These are phyloP conservation scores for Caenorhabditis drosophilae DNA, from an alignment of 2,888 invertebrate genomes.

Conservation along the genomic window DNA sequence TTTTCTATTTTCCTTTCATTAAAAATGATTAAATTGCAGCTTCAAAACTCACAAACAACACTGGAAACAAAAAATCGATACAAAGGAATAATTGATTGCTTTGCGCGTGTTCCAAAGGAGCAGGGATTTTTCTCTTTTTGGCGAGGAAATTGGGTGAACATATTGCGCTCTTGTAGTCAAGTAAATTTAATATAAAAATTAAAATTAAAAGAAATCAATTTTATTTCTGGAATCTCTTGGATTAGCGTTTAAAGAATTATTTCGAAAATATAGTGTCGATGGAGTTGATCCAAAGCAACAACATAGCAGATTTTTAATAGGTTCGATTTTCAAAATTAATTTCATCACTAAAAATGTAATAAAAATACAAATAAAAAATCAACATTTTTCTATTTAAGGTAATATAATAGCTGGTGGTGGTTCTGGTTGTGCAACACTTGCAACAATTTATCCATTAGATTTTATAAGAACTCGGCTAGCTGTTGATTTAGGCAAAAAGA, in stretches of 20 bases:
- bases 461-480: slow-evolving; percentile 88
- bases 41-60: slow-evolving; percentile 85
- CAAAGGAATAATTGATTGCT: slow-evolving; percentile 78
- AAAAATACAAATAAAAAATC: too few relatives aligned
- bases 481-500: slow-evolving; percentile 84
- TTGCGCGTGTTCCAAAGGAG: slow-evolving; percentile 64
- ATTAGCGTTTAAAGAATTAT: slow-evolving; percentile 66
- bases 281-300: slow-evolving; percentile 50
- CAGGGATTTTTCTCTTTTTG: slow-evolving; percentile 71
- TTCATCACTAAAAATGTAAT: background rate
- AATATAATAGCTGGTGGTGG: slow-evolving; percentile 91
- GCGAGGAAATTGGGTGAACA: slow-evolving; percentile 73
- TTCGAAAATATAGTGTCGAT: slow-evolving; percentile 55
- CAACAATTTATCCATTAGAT: slow-evolving; percentile 92
- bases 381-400: too few relatives aligned
- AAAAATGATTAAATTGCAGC: slow-evolving; percentile 54
- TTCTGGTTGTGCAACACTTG: slow-evolving; percentile 88
- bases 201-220: background rate
- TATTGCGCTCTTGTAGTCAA: slow-evolving; percentile 70
- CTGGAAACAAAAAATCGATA: slow-evolving; percentile 80
- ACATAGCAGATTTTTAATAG: slow-evolving; percentile 42
- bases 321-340: slow-evolving; percentile 13
- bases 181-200: slow-evolving; percentile 26
- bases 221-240: slow-evolving; percentile 62
- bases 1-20: too few relatives aligned